Evolutionary conservation across 2,888 invertebrate genomes (phyloP), one percentile per base, ranked within the genome.

Genomic region (Tromatobia lineatoria): DNA sequence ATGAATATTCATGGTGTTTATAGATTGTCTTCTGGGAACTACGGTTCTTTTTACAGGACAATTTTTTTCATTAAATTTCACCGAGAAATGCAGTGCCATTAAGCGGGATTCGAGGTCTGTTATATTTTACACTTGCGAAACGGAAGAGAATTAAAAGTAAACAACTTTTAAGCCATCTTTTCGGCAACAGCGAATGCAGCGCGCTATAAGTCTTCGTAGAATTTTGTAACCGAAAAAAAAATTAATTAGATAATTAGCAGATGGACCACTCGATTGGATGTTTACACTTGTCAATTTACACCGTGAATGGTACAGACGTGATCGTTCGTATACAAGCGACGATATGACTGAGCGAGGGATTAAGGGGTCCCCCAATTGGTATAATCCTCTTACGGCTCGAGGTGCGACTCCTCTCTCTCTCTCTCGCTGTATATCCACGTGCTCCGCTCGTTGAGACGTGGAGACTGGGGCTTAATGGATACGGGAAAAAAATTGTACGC

Each of bases 341-440:
- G 45, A 73, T 83, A 82, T 82, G 61, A 85, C 76, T 57, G 57
- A 54, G n/a, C 64, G 67, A 83, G 38, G 84, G 85, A 87, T 88
- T 86, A 88, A 71, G 74, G 66, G 61, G 77, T 71, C 76, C 81
- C 77, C 79, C 80, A 83, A 88, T 85, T 87, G 82, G 57, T 71
- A 38, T 87, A 88, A 88, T 88, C 85, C 83, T 78, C 78, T 61
- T 83, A 79, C 76, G 76, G 34, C 45, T 15, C 29, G 25, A 34
- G 66, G 25, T 18, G 18, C 18, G 15, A 42, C n/a, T 57, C 34
- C 42, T n/a, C n/a, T n/a, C 77, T 45, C 23, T 10, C 25, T n/a
- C 38, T 61, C 54, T 59, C 61, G 38, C 29, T 50, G 79, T 86
- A 50, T 82, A 80, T 84, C 69, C 87, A 85, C 85, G 82, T 84